These are phyloP conservation scores for Amorpha juglandis DNA, from an alignment of 2,888 invertebrate species.

Conservation along the genomic window DNA sequence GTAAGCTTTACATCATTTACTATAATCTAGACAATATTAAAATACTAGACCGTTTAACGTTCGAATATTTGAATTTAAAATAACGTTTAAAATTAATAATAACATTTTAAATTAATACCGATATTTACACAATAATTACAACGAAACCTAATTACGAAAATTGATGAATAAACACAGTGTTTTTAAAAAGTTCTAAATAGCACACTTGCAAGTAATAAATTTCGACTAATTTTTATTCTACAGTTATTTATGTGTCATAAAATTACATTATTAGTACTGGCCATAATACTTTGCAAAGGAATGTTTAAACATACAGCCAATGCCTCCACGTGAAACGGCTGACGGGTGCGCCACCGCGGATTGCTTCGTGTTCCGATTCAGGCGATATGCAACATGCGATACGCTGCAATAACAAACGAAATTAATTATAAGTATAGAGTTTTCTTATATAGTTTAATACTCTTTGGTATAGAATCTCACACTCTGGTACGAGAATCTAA, in stretches of 20 bases:
- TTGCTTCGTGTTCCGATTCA: constrained; percentile 86
- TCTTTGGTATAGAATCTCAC: too few species aligned
- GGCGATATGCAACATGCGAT: constrained; percentile 87
- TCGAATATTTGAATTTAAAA: not conserved
- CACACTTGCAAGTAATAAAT: too few species aligned
- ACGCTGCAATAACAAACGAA: constrained; percentile 71
- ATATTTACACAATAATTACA: not conserved
- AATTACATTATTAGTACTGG: too few species aligned
- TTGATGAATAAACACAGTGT: not conserved
- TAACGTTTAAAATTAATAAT: constrained; percentile 1
- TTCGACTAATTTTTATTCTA: too few species aligned
- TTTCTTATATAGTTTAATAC: too few species aligned
- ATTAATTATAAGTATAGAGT: too few species aligned
- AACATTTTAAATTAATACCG: not conserved
- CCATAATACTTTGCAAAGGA: not conserved
- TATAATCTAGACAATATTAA: not conserved
- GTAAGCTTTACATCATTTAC: not conserved
- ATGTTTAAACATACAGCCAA: constrained; percentile 86
- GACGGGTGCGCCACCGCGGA: constrained; percentile 85
- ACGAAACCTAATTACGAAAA: not conserved
- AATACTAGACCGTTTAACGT: not conserved
- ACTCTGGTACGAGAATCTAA: too few species aligned
- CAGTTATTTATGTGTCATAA: too few species aligned
- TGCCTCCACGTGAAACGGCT: constrained; percentile 86
- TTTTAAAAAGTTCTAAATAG: not conserved